Base-by-base conservation (phyloP, 2,113 vertebrate genomes). In the Holacanthus passer region DNA sequence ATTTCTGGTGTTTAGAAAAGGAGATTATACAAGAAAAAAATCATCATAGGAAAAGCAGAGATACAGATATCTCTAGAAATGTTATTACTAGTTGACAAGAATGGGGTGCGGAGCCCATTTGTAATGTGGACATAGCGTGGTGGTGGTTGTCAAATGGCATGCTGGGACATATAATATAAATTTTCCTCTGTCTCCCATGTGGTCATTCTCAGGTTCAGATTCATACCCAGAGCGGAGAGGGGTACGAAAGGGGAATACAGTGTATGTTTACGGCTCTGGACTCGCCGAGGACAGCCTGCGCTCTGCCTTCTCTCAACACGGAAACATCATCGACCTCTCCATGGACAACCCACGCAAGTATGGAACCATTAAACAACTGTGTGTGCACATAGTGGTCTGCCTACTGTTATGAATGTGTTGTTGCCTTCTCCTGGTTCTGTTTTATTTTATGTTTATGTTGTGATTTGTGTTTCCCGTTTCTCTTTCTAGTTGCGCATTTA, bases 281-380 rank as follows among this genome's bases (percentile, higher is more conserved):
- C 96, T 98, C 47, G 93, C 93, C 0, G 96, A 97, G 79, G 95
- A 96, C 68, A 95, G 94, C 62, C 94, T 98, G 82, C 96, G 94
- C 3, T 85, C 94, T 0, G 96, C 97, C 55, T 98, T 98, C 84
- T 92, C 96, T 35, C 94, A 95, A 55, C 97, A 97, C 5, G 97
- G 97, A 75, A 97, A 90, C 91, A 97, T 98, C 90, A 97, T 98
- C n/a, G 96, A 98, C 88, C 94, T 98, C 72, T 96, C 96, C 17
- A 96, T 97, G 96, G 97, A 98, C 92, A 95, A 95, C 45, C 96
- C 95, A 45, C 95, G 95, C 94, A 98, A 98, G 97, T 98, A 94
- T 6, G 82, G 19, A 73, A 7, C n/a, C 0, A 22, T 59, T 53
- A 24, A 50, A 63, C 37, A 62, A 65, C 52, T 41, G 31, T 9